Conservation (phyloP, 2,797 vertebrate genomes). For the Taenioides sp. region DNA sequence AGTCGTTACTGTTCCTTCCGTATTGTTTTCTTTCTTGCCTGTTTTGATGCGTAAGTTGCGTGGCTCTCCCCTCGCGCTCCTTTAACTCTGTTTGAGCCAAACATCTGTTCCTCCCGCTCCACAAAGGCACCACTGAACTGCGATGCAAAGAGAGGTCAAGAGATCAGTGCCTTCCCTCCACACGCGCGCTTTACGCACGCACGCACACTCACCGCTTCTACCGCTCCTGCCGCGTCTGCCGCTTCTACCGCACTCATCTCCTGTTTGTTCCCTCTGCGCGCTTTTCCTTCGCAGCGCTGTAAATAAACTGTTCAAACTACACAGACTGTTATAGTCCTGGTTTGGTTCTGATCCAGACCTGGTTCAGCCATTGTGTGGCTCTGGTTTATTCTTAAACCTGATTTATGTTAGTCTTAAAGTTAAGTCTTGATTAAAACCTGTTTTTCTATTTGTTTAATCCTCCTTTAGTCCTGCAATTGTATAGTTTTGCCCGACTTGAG, state of each 20-base stretch:
- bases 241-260: neutral
- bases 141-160: conserved; percentile 78
- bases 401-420: neutral
- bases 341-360: neutral
- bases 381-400: neutral
- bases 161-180: conserved; percentile 72
- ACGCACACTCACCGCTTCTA: conserved; percentile 6
- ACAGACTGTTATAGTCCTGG: neutral
- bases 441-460: no score
- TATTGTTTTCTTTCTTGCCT: neutral
- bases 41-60: conserved; percentile 33
- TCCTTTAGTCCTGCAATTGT: no score
- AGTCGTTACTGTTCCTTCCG: neutral
- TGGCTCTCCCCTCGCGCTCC: conserved; percentile 54
- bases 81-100: conserved; percentile 56
- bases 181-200: conserved; percentile 33
- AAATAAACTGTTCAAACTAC: neutral
- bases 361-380: neutral
- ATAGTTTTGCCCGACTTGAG: no score
- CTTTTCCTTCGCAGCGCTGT: neutral
- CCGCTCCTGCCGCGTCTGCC: neutral
- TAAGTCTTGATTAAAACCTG: neutral
- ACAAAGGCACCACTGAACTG: conserved; percentile 75
- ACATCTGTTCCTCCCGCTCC: conserved; percentile 78
- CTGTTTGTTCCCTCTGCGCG: neutral